These are phyloP conservation scores for Xiphorhynchus elegans DNA, from an alignment of 2,113 vertebrate species.

Conservation along the genomic window DNA sequence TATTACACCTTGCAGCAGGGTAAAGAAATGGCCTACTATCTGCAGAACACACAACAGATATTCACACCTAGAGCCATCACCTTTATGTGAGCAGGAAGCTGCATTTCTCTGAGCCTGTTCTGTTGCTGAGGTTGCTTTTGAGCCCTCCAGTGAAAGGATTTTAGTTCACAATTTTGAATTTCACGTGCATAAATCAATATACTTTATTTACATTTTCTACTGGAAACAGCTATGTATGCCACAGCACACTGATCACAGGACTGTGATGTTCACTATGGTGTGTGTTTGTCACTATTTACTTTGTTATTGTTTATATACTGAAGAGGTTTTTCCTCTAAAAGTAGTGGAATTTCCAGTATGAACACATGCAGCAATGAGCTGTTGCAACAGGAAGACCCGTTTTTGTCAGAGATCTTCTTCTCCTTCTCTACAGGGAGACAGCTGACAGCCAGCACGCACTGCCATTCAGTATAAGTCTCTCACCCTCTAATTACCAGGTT, in stretches of 20 bases:
- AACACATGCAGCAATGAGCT: not conserved
- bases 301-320: not conserved
- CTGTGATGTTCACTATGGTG: not conserved
- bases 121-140: not conserved
- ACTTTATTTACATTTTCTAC: not conserved
- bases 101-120: not conserved
- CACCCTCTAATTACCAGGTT: not conserved
- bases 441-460: fast-evolving
- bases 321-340: not conserved
- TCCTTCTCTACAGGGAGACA: not conserved
- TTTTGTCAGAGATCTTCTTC: not conserved
- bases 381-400: not conserved
- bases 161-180: not conserved
- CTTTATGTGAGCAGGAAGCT: not conserved
- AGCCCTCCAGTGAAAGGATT: not conserved
- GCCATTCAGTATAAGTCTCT: not conserved
- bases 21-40: not conserved
- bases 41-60: not conserved
- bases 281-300: not conserved
- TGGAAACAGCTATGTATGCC: fast-evolving
- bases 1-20: not conserved
- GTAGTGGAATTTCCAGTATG: not conserved
- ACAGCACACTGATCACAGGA: fast-evolving
- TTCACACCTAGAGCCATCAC: not conserved
- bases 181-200: not conserved